Conservation (phyloP, 2,113 vertebrate genomes). For the Apodemus sylvaticus region DNA sequence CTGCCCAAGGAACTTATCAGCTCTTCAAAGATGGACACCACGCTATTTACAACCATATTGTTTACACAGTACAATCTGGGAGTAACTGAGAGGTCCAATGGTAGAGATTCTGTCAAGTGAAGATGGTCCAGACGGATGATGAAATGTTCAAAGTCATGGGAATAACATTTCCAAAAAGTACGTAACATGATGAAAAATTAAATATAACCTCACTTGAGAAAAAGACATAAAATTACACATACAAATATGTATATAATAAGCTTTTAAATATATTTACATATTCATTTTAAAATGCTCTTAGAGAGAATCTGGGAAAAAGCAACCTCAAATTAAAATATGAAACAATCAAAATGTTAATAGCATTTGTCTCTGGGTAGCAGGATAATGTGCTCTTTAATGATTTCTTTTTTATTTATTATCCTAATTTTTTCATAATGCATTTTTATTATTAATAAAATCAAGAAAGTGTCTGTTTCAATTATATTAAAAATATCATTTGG, state of each 20-base stretch:
- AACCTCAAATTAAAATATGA: conserved; percentile 44
- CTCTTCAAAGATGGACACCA: background rate
- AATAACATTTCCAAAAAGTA: conserved; percentile 48
- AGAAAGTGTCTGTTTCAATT: background rate
- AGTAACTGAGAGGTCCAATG: background rate
- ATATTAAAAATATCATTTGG: conserved; percentile 34
- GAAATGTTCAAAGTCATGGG: background rate
- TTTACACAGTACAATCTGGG: background rate
- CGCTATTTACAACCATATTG: conserved; percentile 19
- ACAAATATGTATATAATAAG: background rate
- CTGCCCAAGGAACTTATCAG: background rate
- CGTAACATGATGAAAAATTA: conserved; percentile 38
- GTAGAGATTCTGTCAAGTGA: conserved; percentile 11
- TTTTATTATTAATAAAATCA: background rate
- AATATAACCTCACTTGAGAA: conserved; percentile 42
- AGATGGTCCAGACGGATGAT: background rate
- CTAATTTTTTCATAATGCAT: background rate
- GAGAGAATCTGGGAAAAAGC: conserved; percentile 21
- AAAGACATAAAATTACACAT: background rate
- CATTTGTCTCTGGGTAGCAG: conserved; percentile 23
- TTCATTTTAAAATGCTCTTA: conserved; percentile 24
- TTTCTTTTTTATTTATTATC: conserved; percentile 51
- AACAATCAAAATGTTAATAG: conserved; percentile 47
- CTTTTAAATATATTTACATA: conserved; percentile 21
- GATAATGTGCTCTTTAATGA: background rate